Evolutionary conservation across 2,797 vertebrate species (phyloP), one percentile per base, ranked within the genome.

Genomic region (Malurus splendens): DNA sequence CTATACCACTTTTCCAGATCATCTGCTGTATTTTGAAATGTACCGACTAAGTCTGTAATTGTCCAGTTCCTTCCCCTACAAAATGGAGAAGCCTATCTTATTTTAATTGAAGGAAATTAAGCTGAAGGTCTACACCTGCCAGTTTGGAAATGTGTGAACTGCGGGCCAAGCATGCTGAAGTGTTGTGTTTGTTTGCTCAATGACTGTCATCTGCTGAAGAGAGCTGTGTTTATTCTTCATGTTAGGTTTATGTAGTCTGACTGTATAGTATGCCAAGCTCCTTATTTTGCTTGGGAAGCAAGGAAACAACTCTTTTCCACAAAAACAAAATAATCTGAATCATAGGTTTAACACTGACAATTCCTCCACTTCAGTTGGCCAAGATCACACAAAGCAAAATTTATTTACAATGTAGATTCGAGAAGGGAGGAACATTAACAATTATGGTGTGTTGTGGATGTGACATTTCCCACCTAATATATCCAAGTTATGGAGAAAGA

Each of bases 21-120:
- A 70, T 52, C 25, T 68, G 25, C 78, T 66, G 4, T 81, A 82
- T 91, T 92, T 93, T 91, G 61, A 93, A 85, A 92, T 42, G 18
- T 44, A 66, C 54, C 0, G 0, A 81, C 91, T 65, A 83, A 55
- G 57, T 65, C 65, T 70, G 38, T 56, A 78, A 62, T n/a, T 71
- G 77, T 54, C 45, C 73, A 20, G 18, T 77, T 70, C 55, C 57
- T 88, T 78, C 54, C 73, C 48, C 51, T 56, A 52, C 57, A 75
- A 87, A 87, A 80, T 28, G 23, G 82, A 93, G 79, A 68, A 2
- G 3, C 25, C 24, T 30, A 20, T 79, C 62, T 93, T 57, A 39
- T 72, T 77, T 85, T 82, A 90, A 90, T 60, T 83, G 76, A 47
- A 81, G 54, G 65, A 82, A 89, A 75, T n/a, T 4, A 68, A 79